phyloP scores from a whole-genome alignment of 2,113 vertebrate species.

The Electrona antarctica region DNA sequence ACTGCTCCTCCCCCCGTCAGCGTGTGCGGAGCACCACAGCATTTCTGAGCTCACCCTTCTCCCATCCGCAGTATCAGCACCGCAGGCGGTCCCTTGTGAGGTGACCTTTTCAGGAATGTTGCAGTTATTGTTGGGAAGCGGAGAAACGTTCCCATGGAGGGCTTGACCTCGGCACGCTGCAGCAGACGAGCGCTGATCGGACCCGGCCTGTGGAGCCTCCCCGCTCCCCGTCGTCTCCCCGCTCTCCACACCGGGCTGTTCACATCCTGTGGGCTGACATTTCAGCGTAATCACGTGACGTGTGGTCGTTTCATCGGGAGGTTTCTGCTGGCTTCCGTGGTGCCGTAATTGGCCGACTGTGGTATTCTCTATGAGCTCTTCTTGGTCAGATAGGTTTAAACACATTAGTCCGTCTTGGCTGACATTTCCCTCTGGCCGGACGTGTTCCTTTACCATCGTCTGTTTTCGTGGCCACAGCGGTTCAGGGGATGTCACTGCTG shows the following conservation, averaged over 20 bases:
- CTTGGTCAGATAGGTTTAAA: constrained; percentile 37
- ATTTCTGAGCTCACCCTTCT: constrained; percentile 1
- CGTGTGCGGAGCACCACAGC: constrained; percentile 7
- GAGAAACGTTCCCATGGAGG: neutral
- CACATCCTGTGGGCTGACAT: neutral
- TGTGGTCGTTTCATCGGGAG: constrained; percentile 20
- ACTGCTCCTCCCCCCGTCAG: constrained; percentile 7
- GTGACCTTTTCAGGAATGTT: neutral
- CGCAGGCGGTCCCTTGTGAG: constrained; percentile 12
- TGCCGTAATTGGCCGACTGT: constrained; percentile 17
- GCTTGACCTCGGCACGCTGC: neutral
- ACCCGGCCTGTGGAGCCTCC: neutral
- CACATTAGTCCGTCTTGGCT: constrained; percentile 16
- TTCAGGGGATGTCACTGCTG: constrained; percentile 21
- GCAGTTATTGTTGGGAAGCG: constrained; percentile 5
- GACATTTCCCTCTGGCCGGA: neutral
- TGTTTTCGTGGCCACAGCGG: too few species aligned
- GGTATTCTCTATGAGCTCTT: constrained; percentile 29
- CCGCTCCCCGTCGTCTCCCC: neutral
- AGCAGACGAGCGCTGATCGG: neutral
- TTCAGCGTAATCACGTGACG: neutral
- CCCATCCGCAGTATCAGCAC: constrained; percentile 2
- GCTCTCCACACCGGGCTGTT: constrained; percentile 11
- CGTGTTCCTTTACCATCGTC: neutral
- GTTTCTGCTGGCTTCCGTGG: constrained; percentile 37